These are phyloP conservation scores for Eubasilissa regina DNA, from an alignment of 1,140 invertebrate species.

Conservation along the genomic window DNA sequence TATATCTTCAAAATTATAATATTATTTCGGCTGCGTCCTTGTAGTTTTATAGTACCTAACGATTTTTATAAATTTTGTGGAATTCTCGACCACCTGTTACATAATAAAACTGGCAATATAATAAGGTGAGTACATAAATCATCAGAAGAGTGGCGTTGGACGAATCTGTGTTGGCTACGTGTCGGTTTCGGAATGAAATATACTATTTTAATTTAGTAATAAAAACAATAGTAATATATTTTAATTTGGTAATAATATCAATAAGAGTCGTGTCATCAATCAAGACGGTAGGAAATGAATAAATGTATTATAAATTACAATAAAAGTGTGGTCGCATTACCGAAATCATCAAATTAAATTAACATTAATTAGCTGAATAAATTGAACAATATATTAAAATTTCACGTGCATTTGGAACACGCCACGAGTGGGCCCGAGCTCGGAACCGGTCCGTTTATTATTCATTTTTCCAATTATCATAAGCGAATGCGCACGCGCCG, in stretches of 20 bases:
- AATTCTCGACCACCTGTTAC: slow-evolving; percentile 12
- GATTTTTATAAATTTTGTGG: not conserved
- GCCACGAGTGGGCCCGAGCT: slow-evolving; percentile 2
- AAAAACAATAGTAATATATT: too few relatives aligned
- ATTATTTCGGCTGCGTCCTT: not conserved
- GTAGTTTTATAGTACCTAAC: not conserved
- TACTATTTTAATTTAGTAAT: too few relatives aligned
- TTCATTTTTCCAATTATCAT: slow-evolving; percentile 59
- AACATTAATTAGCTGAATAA: slow-evolving; percentile 38
- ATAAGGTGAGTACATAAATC: too few relatives aligned
- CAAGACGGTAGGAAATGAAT: too few relatives aligned
- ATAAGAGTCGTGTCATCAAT: too few relatives aligned
- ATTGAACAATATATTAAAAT: slow-evolving; percentile 8
- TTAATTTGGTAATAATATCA: too few relatives aligned
- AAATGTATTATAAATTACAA: not conserved
- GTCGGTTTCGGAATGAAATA: too few relatives aligned
- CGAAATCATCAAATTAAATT: slow-evolving; percentile 26
- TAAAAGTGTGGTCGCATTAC: slow-evolving; percentile 10
- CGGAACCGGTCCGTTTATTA: slow-evolving; percentile 48
- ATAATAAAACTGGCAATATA: not conserved
- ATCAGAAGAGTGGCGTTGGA: too few relatives aligned
- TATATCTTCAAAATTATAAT: not conserved
- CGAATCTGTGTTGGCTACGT: too few relatives aligned
- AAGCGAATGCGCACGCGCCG: slow-evolving; percentile 60
- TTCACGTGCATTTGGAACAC: slow-evolving; percentile 30